phyloP scores from a whole-genome alignment of 2,888 invertebrate species.

The Neocrepidodera transversa region DNA sequence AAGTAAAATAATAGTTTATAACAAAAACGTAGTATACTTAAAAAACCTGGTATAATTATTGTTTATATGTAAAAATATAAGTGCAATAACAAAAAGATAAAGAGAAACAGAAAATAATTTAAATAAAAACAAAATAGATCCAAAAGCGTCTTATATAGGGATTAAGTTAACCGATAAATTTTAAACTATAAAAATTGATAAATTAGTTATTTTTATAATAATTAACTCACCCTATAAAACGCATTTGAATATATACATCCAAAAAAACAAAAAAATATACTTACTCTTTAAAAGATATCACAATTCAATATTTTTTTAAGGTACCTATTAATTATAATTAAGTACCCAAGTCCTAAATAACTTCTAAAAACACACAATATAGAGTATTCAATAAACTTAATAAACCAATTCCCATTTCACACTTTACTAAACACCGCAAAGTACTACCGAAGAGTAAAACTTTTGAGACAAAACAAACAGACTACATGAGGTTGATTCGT shows the following conservation, averaged over 20 bases:
- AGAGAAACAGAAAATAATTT: too few species aligned
- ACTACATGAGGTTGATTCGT: background rate
- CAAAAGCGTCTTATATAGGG: too few species aligned
- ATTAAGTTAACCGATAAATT: too few species aligned
- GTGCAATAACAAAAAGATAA: too few species aligned
- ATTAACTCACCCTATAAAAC: too few species aligned
- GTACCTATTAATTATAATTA: background rate
- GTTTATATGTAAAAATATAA: too few species aligned
- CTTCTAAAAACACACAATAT: constrained; percentile 10
- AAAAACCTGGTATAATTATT: too few species aligned
- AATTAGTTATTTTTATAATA: too few species aligned
- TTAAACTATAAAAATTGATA: too few species aligned
- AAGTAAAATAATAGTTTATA: too few species aligned
- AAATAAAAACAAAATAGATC: too few species aligned
- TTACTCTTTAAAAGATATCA: background rate
- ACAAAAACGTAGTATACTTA: too few species aligned
- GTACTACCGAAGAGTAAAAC: constrained; percentile 5
- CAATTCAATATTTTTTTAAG: background rate
- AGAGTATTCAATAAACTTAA: constrained; percentile 16
- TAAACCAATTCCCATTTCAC: constrained; percentile 19
- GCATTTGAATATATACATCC: background rate
- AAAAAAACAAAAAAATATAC: background rate
- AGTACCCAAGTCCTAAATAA: background rate
- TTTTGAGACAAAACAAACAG: background rate
- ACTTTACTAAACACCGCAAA: background rate